phyloP scores from a whole-genome alignment of 1,140 invertebrate genomes.

The Heliconius congener region DNA sequence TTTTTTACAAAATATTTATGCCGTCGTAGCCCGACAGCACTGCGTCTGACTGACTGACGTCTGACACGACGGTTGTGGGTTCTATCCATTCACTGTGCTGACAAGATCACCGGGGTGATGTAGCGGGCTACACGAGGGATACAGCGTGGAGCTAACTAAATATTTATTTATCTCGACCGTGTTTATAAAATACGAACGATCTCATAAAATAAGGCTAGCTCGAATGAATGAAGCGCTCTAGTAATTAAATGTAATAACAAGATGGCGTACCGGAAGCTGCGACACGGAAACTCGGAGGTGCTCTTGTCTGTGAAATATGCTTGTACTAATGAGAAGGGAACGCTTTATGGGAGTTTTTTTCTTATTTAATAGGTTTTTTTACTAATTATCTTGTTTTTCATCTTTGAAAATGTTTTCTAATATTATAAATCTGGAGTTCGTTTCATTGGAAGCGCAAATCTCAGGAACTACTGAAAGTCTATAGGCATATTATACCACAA shows the following conservation, averaged over 20 bases:
- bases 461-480: no score
- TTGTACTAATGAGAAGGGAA: constrained; percentile 5
- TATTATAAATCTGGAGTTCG: no score
- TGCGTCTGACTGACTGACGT: no score
- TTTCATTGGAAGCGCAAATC: no score
- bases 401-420: neutral
- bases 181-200: neutral
- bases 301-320: constrained; percentile 33
- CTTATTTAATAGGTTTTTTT: neutral
- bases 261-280: constrained; percentile 27
- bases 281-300: constrained; percentile 29
- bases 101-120: neutral
- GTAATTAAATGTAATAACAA: constrained; percentile 35
- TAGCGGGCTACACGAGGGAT: neutral
- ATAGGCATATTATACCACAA: no score
- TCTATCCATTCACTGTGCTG: neutral
- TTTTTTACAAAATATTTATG: no score
- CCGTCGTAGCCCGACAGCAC: no score
- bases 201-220: constrained; percentile 7
- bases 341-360: neutral
- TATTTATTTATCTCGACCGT: neutral
- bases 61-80: neutral
- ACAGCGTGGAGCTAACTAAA: neutral
- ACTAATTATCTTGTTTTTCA: neutral
- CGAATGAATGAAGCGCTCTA: constrained; percentile 24